Percentiles rank a stretch among this genome's conserved stretches.
phyloP scores from a whole-genome alignment of 2,888 invertebrate genomes.

The Drosophila koepferae region DNA sequence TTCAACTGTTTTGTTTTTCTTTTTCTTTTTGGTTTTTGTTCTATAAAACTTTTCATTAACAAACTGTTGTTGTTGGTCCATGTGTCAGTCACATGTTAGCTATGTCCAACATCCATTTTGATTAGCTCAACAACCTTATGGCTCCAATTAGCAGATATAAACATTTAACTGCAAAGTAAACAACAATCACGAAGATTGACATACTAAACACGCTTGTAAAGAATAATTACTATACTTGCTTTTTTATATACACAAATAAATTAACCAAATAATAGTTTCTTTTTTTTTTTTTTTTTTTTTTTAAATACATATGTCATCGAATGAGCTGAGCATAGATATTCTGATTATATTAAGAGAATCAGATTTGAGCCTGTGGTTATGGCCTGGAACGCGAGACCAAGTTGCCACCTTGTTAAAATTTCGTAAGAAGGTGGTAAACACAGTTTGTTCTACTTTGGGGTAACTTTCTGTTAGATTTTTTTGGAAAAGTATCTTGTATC shows the following conservation, averaged over 20 bases:
- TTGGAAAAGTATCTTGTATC: too few species aligned
- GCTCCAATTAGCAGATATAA: slow-evolving; percentile 40
- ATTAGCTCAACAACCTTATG: slow-evolving; percentile 40
- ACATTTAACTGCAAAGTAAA: background rate
- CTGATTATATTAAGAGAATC: too few species aligned
- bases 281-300: background rate
- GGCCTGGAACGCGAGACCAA: too few species aligned
- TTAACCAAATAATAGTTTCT: background rate
- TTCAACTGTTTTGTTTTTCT: slow-evolving; percentile 25
- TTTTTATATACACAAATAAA: background rate
- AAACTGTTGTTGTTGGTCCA: slow-evolving; percentile 28
- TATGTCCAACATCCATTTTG: slow-evolving; percentile 38
- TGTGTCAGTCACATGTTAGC: slow-evolving; percentile 35
- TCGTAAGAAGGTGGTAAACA: too few species aligned
- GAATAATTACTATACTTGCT: slow-evolving; percentile 3
- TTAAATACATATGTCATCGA: background rate
- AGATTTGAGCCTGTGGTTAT: too few species aligned
- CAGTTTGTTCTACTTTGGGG: too few species aligned
- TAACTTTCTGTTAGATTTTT: too few species aligned
- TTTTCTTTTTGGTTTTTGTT: slow-evolving; percentile 14
- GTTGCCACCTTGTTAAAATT: background rate
- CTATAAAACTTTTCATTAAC: slow-evolving; percentile 42
- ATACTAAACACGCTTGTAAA: background rate
- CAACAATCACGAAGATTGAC: slow-evolving; percentile 6
- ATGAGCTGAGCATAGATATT: background rate